Conservation (phyloP, 2,113 vertebrate species). For the Struthidea cinerea region DNA sequence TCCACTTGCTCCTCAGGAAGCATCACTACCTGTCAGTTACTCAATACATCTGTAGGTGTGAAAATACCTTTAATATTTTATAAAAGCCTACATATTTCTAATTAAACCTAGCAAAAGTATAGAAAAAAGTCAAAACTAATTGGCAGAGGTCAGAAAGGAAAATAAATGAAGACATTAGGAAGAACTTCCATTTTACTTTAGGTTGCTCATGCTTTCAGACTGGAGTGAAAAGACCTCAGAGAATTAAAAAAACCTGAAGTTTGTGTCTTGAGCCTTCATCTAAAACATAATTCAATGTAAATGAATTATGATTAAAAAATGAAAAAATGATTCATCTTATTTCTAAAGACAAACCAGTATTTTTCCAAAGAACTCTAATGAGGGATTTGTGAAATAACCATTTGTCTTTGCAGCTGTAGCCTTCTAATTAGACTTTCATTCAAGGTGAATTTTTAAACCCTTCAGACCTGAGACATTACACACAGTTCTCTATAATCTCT, state of each 20-base stretch:
- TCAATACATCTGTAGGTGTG: not conserved
- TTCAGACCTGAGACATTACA: not conserved
- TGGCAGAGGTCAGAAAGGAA: not conserved
- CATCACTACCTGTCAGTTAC: not conserved
- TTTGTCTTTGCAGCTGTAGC: not conserved
- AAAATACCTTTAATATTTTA: not conserved
- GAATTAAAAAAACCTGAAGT: not conserved
- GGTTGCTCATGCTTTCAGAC: not conserved
- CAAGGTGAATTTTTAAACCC: conserved; percentile 9
- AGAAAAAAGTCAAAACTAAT: not conserved
- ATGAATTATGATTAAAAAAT: not conserved
- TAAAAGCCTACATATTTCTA: not conserved
- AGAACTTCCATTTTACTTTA: not conserved
- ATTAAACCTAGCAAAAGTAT: not conserved
- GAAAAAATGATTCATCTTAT: not conserved
- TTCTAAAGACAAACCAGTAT: not conserved
- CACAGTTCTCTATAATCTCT: conserved; percentile 26
- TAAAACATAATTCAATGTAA: not conserved
- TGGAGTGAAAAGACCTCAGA: not conserved
- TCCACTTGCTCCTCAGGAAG: not conserved
- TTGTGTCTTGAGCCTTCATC: not conserved
- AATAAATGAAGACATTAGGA: not conserved
- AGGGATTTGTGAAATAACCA: not conserved
- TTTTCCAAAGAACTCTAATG: conserved; percentile 5
- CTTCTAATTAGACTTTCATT: conserved; percentile 7